Base-by-base conservation (phyloP, 2,113 vertebrate genomes). In the Callionymus lyra region DNA sequence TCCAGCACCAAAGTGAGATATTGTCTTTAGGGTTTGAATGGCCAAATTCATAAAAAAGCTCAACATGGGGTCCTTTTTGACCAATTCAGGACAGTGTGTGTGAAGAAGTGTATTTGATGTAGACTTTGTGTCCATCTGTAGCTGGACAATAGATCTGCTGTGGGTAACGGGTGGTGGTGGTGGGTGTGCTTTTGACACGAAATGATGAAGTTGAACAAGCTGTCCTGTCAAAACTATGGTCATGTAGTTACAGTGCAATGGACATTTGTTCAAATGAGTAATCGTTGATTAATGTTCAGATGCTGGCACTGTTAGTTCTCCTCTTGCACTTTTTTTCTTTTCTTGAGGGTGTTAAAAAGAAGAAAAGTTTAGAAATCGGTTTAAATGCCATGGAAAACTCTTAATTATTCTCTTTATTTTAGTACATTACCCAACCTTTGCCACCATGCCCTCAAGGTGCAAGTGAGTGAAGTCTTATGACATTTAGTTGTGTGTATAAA, bases 191-290 rank as follows among this genome's bases (percentile, higher is more conserved):
- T 63, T 47, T 77, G 62, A 66, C 70, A 74, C 40, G 60, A 63
- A 61, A 60, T 52, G 54, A 73, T 12, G 37, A 72, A 53, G 54
- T 57, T 60, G 50, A 77, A 59, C 69, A 75, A 71, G 67, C 67
- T 77, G 64, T 68, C 58, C 57, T 72, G 71, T 67, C 64, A 75
- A 66, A 68, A 58, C 35, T 69, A 61, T 56, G 54, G 47, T 59
- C 48, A 35, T 71, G 44, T 33, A 56, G 46, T 65, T 62, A 51
- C 47, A 47, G 31, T 47, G 27, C 16, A 38, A 53, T 62, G 47
- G 63, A 65, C 69, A 70, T 59, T 73, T 72, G 65, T 66, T 63
- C 66, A 27, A 27, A 8, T 27, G 21, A 27, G 21, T 27, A 27
- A 27, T 27, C 21, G 21, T 27, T 4, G 21, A 27, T 27, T 27